Percentiles rank a stretch among this genome's conserved stretches.
Conservation (phyloP, 1,140 invertebrate genomes). For the Anastrepha ludens region DNA sequence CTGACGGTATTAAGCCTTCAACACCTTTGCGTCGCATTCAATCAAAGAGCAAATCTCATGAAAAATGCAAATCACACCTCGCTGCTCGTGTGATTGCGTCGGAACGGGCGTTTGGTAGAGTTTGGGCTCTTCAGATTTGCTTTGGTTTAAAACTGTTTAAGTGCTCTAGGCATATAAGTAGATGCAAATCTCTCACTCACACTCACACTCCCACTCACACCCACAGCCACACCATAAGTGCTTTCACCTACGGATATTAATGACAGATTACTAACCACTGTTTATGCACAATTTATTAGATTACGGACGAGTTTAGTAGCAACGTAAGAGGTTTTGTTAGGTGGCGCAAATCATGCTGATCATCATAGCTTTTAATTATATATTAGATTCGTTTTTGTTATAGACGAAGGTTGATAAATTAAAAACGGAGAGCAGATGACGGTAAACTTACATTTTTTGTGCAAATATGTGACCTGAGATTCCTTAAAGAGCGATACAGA, state of each 20-base stretch:
- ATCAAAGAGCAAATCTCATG: conserved; percentile 44
- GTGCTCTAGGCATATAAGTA: neutral
- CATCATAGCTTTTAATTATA: neutral
- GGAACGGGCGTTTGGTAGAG: neutral
- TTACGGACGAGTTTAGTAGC: neutral
- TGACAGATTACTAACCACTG: neutral
- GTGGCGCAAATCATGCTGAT: conserved; percentile 2
- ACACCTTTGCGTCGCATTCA: conserved; percentile 30
- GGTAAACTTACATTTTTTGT: too few species aligned
- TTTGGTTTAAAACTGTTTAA: neutral
- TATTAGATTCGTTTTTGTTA: neutral
- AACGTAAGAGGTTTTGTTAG: neutral
- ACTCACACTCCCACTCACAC: neutral
- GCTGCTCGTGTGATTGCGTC: conserved; percentile 43
- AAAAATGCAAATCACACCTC: conserved; percentile 49
- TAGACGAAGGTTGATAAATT: neutral
- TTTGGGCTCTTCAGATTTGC: neutral
- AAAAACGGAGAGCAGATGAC: neutral
- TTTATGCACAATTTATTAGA: conserved; percentile 32
- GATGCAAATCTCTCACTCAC: neutral
- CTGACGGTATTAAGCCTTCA: neutral
- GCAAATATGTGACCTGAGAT: too few species aligned
- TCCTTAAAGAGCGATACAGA: too few species aligned
- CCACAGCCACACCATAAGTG: neutral
- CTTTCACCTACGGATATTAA: neutral